A percentile compares a stretch with the other conserved stretches of the same genome.
Evolutionary conservation across 2,797 vertebrate species (phyloP).

Genomic region (Microhierax caerulescens): DNA sequence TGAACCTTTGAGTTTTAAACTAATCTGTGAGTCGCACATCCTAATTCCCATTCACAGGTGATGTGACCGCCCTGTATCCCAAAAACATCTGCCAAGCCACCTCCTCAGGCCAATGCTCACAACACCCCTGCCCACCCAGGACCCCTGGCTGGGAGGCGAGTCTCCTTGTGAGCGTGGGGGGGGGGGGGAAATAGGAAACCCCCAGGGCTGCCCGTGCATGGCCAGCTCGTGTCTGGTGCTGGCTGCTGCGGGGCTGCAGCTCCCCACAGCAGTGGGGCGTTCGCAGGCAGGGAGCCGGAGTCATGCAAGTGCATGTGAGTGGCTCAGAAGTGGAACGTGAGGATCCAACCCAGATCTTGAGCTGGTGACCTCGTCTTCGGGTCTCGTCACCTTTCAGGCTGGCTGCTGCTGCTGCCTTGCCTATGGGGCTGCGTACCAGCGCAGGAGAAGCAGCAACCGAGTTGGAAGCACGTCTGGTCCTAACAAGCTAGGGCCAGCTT

Average conservation of each 20-base stretch:
- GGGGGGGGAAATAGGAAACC: neutral
- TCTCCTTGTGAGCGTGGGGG: neutral
- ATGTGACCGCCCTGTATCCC: neutral
- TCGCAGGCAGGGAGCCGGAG: neutral
- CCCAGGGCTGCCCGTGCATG: fast-evolving
- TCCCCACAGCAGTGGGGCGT: neutral
- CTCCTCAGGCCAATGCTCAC: neutral
- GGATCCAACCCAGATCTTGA: neutral
- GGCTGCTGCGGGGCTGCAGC: neutral
- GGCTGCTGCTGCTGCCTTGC: neutral
- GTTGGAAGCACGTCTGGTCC: neutral
- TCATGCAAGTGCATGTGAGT: neutral
- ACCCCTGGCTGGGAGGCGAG: fast-evolving
- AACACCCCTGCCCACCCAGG: neutral
- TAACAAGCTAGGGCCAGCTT: neutral
- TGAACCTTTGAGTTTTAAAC: neutral
- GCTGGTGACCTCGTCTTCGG: neutral
- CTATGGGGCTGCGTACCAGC: fast-evolving
- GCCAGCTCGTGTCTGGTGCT: neutral
- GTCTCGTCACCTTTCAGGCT: neutral
- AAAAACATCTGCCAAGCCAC: neutral
- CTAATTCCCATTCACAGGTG: neutral
- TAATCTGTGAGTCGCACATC: neutral
- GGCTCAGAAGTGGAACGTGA: neutral
- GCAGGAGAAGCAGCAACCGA: neutral